Conservation (phyloP, 2,113 vertebrate species). For the Oncorhynchus nerka region DNA sequence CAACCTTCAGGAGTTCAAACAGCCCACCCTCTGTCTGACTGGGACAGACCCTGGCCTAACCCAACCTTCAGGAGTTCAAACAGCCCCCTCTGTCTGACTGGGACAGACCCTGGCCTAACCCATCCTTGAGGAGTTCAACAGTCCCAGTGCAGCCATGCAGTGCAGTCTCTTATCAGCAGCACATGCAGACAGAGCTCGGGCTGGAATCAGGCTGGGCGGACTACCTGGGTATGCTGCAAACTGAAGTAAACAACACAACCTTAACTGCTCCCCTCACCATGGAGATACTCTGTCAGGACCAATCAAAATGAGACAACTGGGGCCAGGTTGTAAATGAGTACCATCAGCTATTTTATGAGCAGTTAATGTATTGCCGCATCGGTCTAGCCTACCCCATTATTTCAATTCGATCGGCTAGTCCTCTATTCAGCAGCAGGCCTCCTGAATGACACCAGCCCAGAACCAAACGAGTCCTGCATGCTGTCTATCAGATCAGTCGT, state of each 20-base stretch:
- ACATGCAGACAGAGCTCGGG: constrained; percentile 42
- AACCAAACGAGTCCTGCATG: not conserved
- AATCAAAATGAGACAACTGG: constrained; percentile 45
- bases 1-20: not conserved
- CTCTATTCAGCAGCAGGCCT: constrained; percentile 1
- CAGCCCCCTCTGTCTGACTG: not conserved
- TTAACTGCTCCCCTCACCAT: constrained; percentile 44
- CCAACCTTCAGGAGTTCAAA: not conserved
- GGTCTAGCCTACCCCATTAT: constrained; percentile 13
- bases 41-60: not conserved
- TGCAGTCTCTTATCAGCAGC: constrained; percentile 47
- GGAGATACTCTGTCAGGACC: constrained; percentile 33
- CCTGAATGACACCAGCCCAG: not conserved
- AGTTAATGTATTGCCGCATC: constrained; percentile 46
- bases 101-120: not conserved
- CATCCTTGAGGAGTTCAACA: not conserved
- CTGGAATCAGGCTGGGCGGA: constrained; percentile 39
- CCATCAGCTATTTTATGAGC: constrained; percentile 49
- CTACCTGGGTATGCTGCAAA: constrained; percentile 34
- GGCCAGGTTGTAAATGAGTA: constrained; percentile 30
- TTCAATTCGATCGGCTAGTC: constrained; percentile 18
- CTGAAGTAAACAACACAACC: constrained; percentile 44
- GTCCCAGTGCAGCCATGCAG: constrained; percentile 47
- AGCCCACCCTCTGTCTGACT: not conserved
- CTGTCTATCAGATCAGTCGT: constrained; percentile 43